Base-by-base conservation (phyloP, 2,888 invertebrate species). In the Platycheirus rosarum region DNA sequence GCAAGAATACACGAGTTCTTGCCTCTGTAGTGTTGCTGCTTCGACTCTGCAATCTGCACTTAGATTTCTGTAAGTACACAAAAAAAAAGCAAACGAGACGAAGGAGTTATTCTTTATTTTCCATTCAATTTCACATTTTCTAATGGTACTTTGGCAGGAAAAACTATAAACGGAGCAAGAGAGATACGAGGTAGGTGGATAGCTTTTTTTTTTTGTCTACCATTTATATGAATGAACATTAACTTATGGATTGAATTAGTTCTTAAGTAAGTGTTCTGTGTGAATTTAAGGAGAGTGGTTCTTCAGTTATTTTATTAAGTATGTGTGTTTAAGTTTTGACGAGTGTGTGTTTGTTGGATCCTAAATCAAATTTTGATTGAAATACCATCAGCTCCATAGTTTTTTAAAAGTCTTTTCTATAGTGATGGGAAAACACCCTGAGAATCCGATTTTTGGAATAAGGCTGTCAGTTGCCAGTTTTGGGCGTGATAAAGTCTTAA, bases 101-200 rank as follows among this genome's bases (percentile, higher is more conserved):
- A 74, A 79, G 49, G 74, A 79, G 79, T 79, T 63, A 79, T 79
- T 49, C 63, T 63, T 79, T 63, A 79, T 79, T 79, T 79, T 69
- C 79, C 79, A 65, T 74, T 79, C 79, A 79, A 79, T 79, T 79
- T 74, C 79, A 79, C 79, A 79, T 57, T 79, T 79, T 69, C 69
- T 69, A 79, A 74, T 79, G 74, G 74, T 37, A 79, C 69, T 79
- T 23, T 23, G 13, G 23, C 48, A 37, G 44, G 48, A 35, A 62
- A 68, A 78, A 66, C 48, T 29, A 65, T 51, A 68, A 48, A 20
- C 7, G 2, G 13, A 57, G 7, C 51, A 60, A 75, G 75, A 60
- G 14, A 13, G 37, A 13, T 40, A 40, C 13, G n/a, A n/a, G n/a
- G n/a, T n/a, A n/a, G n/a, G n/a, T n/a, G n/a, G n/a, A n/a, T n/a